These are phyloP conservation scores for Megaustenia siamemsis DNA, from an alignment of 2,888 invertebrate species.

Conservation along the genomic window DNA sequence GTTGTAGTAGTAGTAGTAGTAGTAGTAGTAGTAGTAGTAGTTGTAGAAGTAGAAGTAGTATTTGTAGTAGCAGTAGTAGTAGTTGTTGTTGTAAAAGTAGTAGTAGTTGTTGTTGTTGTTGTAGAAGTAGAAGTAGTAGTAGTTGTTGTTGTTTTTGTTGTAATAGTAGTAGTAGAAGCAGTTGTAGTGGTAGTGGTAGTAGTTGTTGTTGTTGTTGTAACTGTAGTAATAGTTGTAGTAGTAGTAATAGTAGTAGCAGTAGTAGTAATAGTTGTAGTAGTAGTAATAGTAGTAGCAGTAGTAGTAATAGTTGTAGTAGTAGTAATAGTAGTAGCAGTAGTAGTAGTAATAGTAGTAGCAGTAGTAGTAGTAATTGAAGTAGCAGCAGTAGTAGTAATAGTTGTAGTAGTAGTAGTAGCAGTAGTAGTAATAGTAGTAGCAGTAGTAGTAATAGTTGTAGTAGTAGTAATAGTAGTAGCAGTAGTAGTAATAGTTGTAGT, in stretches of 20 bases:
- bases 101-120: background rate
- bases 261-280: background rate
- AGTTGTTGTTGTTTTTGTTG: too few species aligned
- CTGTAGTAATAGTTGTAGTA: too few species aligned
- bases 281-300: conserved; percentile 9
- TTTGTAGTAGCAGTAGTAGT: conserved; percentile 36
- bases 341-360: background rate
- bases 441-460: too few species aligned
- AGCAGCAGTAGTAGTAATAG: too few species aligned
- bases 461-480: too few species aligned
- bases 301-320: background rate
- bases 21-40: conserved; percentile 44
- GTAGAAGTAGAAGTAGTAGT: too few species aligned
- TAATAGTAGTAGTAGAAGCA: too few species aligned
- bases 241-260: conserved; percentile 7
- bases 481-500: too few species aligned
- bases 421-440: too few species aligned
- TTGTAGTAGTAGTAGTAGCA: too few species aligned
- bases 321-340: conserved; percentile 7
- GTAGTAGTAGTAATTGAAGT: background rate
- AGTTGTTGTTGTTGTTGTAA: too few species aligned
- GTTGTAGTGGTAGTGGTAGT: background rate
- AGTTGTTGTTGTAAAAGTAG: too few species aligned
- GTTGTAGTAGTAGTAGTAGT: conserved; percentile 40
- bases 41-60: conserved; percentile 41